Percentiles rank a stretch among this genome's conserved stretches.
These are phyloP conservation scores for Hippocampus comes DNA, from an alignment of 2,113 vertebrate species.

Conservation along the genomic window DNA sequence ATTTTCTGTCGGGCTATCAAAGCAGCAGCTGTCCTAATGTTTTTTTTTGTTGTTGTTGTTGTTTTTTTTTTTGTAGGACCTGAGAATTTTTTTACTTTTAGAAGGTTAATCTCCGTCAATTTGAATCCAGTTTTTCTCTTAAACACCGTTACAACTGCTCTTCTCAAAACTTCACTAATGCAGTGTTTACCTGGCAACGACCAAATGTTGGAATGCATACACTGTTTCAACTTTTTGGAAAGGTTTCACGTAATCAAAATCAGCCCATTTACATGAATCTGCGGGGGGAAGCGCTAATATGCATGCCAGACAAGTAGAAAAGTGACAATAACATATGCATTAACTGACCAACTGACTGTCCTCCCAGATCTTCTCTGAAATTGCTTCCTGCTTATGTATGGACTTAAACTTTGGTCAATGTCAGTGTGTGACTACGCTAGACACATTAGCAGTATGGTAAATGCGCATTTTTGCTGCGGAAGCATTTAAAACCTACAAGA, in stretches of 20 bases:
- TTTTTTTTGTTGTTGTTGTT: neutral
- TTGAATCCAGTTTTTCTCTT: neutral
- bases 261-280: neutral
- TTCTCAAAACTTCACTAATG: neutral
- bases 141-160: neutral
- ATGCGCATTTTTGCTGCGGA: neutral
- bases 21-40: constrained; percentile 35
- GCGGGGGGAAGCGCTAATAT: neutral
- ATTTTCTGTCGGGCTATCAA: constrained; percentile 37
- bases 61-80: neutral
- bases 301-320: neutral
- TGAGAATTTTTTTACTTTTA: neutral
- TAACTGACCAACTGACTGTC: neutral
- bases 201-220: neutral
- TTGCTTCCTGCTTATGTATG: neutral
- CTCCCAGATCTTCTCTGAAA: neutral
- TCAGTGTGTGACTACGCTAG: neutral
- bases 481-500: neutral
- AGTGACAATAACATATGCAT: neutral
- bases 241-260: neutral
- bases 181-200: neutral
- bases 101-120: neutral
- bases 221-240: neutral
- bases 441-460: neutral
- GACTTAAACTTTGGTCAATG: neutral